Percentiles rank a stretch among this genome's conserved stretches.
phyloP scores from a whole-genome alignment of 2,888 invertebrate genomes.

The Eupithecia dodoneata region DNA sequence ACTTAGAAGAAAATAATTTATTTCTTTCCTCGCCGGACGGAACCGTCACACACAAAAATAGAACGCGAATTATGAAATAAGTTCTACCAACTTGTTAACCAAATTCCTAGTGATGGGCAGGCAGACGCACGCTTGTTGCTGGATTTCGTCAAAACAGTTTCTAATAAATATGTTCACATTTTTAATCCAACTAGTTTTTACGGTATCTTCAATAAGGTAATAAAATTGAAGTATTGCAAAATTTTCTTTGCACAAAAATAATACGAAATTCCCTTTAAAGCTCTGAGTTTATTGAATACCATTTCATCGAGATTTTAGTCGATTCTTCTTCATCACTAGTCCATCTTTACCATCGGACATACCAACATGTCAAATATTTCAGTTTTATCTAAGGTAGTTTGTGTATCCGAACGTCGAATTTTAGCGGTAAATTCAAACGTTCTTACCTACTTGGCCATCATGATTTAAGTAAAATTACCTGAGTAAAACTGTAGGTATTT shows the following conservation, averaged over 20 bases:
- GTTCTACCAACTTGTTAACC: conserved; percentile 68
- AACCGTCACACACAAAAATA: conserved; percentile 84
- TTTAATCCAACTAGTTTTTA: background rate
- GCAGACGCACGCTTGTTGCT: background rate
- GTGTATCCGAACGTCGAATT: conserved; percentile 15
- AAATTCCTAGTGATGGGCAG: conserved; percentile 37
- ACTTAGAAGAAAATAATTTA: conserved; percentile 69
- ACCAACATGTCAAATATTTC: conserved; percentile 16
- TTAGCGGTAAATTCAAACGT: conserved; percentile 23
- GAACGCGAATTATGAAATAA: conserved; percentile 82
- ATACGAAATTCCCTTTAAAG: background rate
- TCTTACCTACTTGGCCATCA: background rate
- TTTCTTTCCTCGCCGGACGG: conserved; percentile 69
- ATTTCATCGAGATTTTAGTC: background rate
- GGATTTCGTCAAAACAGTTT: background rate
- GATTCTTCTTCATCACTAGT: background rate
- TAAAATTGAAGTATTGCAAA: background rate
- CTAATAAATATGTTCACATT: background rate
- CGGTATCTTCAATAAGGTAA: background rate
- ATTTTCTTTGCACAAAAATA: background rate
- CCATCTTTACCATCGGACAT: background rate
- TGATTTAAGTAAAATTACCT: background rate
- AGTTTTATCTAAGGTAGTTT: background rate
- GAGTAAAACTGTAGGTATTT: too few relatives aligned
- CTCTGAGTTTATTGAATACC: background rate